phyloP scores from a whole-genome alignment of 2,888 invertebrate genomes.

The Agonopterix alstromeriana region DNA sequence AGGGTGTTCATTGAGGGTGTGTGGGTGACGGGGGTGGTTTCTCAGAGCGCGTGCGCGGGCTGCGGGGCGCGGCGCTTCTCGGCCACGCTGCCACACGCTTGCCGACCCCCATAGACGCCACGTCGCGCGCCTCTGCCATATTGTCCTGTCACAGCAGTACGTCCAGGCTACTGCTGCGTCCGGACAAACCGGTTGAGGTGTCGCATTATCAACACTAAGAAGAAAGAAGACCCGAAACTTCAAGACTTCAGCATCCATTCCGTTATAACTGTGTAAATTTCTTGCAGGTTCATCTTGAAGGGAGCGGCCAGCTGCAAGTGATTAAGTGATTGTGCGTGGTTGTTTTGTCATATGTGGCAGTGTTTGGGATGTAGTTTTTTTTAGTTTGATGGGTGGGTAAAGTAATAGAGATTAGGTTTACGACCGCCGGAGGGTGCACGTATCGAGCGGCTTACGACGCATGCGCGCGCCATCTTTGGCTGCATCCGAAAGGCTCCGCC shows the following conservation, averaged over 20 bases:
- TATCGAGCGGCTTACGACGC: constrained; percentile 67
- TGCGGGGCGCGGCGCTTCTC: constrained; percentile 42
- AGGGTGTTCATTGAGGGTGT: constrained; percentile 65
- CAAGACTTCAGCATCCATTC: not conserved
- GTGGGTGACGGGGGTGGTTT: constrained; percentile 24
- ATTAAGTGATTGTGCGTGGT: constrained; percentile 17
- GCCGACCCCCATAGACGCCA: constrained; percentile 54
- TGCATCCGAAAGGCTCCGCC: constrained; percentile 54
- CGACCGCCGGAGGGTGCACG: constrained; percentile 54
- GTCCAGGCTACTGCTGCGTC: constrained; percentile 91
- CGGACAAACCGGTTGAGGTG: constrained; percentile 83
- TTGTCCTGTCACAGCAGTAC: constrained; percentile 99
- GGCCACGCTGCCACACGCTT: constrained; percentile 71
- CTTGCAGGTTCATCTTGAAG: constrained; percentile 26
- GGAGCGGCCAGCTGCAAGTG: constrained; percentile 17
- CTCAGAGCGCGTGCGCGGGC: constrained; percentile 62
- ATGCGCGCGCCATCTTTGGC: constrained; percentile 64
- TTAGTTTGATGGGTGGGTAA: not conserved
- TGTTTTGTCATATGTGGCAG: not conserved
- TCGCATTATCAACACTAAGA: constrained; percentile 14
- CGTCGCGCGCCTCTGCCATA: constrained; percentile 83
- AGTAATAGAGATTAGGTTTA: constrained; percentile 25
- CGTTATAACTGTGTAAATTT: constrained; percentile 20
- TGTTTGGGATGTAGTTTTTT: not conserved
- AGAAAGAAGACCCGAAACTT: constrained; percentile 1